Conservation (phyloP, 2,888 invertebrate species). For the Tromatobia lineatoria region DNA sequence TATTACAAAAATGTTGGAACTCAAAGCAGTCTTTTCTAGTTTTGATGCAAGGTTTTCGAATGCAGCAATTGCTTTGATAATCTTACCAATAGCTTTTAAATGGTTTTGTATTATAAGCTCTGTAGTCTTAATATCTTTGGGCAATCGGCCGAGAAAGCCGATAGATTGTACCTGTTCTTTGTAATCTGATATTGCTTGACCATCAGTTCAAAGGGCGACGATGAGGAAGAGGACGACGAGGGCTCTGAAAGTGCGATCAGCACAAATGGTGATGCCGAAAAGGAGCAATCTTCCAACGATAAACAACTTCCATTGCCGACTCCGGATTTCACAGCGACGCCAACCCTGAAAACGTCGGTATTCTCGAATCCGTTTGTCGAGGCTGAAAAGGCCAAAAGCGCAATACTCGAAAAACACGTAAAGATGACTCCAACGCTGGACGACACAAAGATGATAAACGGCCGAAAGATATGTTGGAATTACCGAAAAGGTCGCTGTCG, state of each 20-base stretch:
- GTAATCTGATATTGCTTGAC: conserved; percentile 84
- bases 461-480: conserved; percentile 97
- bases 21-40: too few species aligned
- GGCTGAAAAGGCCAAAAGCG: conserved; percentile 94
- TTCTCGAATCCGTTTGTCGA: conserved; percentile 95
- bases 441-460: conserved; percentile 93
- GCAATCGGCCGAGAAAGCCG: conserved; percentile 51
- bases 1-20: too few species aligned
- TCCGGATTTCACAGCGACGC: conserved; percentile 88
- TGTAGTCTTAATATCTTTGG: conserved; percentile 54
- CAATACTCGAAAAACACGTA: conserved; percentile 95
- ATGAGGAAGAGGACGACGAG: conserved; percentile 70
- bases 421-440: conserved; percentile 92
- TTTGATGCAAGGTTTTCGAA: too few species aligned
- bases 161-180: conserved; percentile 80
- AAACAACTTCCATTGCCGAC: conserved; percentile 87
- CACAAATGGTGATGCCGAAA: conserved; percentile 65
- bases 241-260: conserved; percentile 50
- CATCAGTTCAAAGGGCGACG: conserved; percentile 82
- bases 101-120: background rate
- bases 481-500: conserved; percentile 95
- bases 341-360: conserved; percentile 90
- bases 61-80: background rate
- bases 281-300: conserved; percentile 78
- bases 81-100: background rate